Conservation (phyloP, 2,797 vertebrate species). For the Australoheros facetus region DNA sequence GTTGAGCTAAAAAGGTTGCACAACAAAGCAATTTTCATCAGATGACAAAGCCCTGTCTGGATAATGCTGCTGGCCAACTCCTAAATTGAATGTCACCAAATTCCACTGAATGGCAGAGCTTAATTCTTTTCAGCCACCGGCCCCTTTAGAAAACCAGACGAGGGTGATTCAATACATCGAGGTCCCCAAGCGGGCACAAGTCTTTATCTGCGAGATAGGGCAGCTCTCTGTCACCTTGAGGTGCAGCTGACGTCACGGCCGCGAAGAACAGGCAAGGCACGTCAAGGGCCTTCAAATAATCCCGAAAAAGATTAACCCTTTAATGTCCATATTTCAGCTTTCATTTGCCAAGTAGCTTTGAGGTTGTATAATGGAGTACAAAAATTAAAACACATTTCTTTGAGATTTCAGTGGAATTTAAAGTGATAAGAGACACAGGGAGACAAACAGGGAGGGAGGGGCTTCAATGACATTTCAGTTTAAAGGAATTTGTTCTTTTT, state of each 20-base stretch:
- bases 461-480: slow-evolving; percentile 2
- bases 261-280: slow-evolving; percentile 31
- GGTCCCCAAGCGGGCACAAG: slow-evolving; percentile 4
- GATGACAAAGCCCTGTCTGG: slow-evolving; percentile 44
- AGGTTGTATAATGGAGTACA: neutral
- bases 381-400: neutral
- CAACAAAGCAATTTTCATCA: slow-evolving; percentile 60
- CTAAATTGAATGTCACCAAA: slow-evolving; percentile 58
- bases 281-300: slow-evolving; percentile 38
- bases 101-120: slow-evolving; percentile 43
- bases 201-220: slow-evolving; percentile 64
- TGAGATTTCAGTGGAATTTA: neutral
- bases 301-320: slow-evolving; percentile 17
- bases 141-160: slow-evolving; percentile 7
- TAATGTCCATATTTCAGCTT: neutral
- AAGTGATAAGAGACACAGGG: neutral
- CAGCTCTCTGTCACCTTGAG: slow-evolving; percentile 71
- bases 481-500: neutral
- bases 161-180: slow-evolving; percentile 20
- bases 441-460: slow-evolving; percentile 15
- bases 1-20: slow-evolving; percentile 54
- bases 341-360: slow-evolving; percentile 1
- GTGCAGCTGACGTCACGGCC: slow-evolving; percentile 69
- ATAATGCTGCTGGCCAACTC: slow-evolving; percentile 22
- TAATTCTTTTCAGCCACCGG: slow-evolving; percentile 37